A percentile compares a stretch with the other conserved stretches of the same genome.
Conservation (phyloP, 2,113 vertebrate genomes). For the Melanocharis versteri region DNA sequence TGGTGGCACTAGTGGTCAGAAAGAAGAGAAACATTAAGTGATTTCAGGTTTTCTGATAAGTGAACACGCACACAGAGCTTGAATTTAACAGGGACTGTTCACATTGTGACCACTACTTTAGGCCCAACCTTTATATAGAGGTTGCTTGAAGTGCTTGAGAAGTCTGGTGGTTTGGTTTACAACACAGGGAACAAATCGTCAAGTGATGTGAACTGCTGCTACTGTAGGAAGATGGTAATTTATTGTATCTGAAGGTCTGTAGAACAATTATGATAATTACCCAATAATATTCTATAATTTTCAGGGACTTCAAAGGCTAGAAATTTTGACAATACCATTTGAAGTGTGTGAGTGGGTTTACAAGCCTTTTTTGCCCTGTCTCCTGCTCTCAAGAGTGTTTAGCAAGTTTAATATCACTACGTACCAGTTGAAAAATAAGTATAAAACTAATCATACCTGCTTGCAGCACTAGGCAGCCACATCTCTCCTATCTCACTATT, state of each 20-base stretch:
- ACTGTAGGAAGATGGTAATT: background rate
- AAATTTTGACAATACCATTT: background rate
- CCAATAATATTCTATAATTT: background rate
- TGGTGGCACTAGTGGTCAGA: background rate
- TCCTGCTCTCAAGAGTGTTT: background rate
- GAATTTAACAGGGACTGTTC: background rate
- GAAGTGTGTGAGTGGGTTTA: background rate
- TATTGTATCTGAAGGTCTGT: background rate
- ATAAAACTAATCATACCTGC: background rate
- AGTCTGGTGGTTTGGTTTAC: background rate
- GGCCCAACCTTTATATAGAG: background rate
- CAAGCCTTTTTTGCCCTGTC: background rate
- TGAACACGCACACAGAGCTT: background rate
- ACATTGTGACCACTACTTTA: background rate
- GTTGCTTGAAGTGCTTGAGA: background rate
- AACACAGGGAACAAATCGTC: background rate
- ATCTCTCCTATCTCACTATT: background rate
- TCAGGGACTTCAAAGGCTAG: background rate
- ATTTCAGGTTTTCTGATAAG: background rate
- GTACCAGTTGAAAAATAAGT: background rate
- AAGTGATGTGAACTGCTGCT: background rate
- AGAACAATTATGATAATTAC: background rate
- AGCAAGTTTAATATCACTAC: background rate
- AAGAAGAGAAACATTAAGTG: background rate
- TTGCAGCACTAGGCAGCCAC: background rate